Evolutionary conservation across 2,113 vertebrate genomes (phyloP).

Genomic region (Lontra canadensis): DNA sequence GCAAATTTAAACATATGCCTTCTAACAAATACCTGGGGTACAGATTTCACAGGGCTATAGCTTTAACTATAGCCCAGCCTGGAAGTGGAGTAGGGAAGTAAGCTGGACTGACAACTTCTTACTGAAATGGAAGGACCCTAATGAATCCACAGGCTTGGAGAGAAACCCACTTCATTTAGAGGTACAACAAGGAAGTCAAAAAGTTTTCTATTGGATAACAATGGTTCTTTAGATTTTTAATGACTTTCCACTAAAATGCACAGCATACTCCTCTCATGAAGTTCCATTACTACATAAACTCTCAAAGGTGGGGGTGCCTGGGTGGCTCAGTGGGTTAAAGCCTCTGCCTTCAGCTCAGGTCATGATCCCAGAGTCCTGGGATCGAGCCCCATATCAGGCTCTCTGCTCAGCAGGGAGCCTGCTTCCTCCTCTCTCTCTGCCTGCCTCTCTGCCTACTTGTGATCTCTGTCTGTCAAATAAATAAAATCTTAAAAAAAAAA

Average conservation of each 20-base stretch:
- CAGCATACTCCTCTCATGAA: neutral
- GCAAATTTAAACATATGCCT: neutral
- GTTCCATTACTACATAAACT: neutral
- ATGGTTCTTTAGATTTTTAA: neutral
- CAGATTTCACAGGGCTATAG: neutral
- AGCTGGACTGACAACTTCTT: neutral
- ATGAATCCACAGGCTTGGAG: neutral
- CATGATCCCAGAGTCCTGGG: no score
- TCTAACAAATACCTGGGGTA: neutral
- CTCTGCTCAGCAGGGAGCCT: no score
- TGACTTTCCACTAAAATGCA: neutral
- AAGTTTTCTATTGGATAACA: neutral
- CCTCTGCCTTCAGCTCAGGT: no score
- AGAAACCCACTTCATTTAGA: neutral
- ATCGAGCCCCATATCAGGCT: no score
- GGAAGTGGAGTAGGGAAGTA: neutral
- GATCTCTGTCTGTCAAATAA: no score
- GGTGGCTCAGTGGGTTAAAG: no score
- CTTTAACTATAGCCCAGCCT: neutral
- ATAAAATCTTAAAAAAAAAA: no score
- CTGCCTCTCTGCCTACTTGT: no score
- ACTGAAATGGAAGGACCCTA: neutral
- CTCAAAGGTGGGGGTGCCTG: neutral
- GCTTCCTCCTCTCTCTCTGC: no score
- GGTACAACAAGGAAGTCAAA: neutral